Conservation (phyloP, 2,113 vertebrate genomes). For the Perca flavescens region DNA sequence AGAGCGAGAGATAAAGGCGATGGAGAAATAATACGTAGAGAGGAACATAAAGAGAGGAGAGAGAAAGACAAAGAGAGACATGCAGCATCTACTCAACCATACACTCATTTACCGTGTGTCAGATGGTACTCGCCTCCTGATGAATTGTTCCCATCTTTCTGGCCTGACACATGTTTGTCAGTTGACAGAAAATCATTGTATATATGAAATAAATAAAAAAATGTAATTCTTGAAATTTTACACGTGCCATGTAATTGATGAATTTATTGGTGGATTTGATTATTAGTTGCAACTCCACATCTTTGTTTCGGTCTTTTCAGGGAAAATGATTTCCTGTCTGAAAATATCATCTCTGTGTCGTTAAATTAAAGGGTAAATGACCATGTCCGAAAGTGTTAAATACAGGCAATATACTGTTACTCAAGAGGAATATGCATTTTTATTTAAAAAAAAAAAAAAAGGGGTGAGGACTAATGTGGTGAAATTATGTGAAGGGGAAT, state of each 20-base stretch:
- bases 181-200: not conserved
- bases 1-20: not conserved
- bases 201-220: not conserved
- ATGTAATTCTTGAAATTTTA: not conserved
- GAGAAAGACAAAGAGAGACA: constrained; percentile 14
- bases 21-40: not conserved
- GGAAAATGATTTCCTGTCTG: not conserved
- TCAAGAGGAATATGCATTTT: not conserved
- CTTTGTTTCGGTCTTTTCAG: not conserved
- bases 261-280: not conserved
- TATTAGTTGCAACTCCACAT: too few relatives aligned
- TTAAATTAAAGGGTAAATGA: not conserved
- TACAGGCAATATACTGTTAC: not conserved
- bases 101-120: not conserved
- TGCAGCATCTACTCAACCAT: not conserved
- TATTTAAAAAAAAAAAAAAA: not conserved
- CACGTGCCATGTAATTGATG: not conserved
- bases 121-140: not conserved
- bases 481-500: not conserved
- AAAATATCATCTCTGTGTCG: not conserved
- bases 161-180: not conserved
- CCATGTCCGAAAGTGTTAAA: not conserved
- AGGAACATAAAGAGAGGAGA: not conserved
- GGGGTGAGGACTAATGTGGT: not conserved
- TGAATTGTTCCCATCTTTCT: not conserved